A percentile compares a stretch with the other conserved stretches of the same genome.
Evolutionary conservation across 1,140 invertebrate genomes (phyloP).

Genomic region (Zaprionus davidi): DNA sequence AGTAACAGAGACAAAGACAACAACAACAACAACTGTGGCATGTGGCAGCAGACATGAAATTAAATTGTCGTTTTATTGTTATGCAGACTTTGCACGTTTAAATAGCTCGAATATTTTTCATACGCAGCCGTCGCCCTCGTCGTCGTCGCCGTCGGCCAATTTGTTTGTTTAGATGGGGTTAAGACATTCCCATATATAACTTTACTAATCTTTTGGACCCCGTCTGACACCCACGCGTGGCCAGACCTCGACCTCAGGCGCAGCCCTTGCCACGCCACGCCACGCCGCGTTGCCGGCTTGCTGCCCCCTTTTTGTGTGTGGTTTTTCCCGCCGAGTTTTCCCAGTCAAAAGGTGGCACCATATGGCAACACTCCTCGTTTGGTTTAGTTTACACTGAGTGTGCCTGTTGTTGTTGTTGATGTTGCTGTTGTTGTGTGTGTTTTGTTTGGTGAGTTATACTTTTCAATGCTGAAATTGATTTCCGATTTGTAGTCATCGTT

Average conservation of each 20-base stretch:
- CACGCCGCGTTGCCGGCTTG: not conserved
- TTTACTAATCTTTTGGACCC: conserved; percentile 63
- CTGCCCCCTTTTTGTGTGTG: conserved; percentile 22
- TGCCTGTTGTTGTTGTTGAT: conserved; percentile 31
- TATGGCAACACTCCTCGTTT: conserved; percentile 61
- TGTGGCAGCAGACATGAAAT: conserved; percentile 65
- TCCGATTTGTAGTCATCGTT: conserved; percentile 66
- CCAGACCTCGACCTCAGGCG: conserved; percentile 43
- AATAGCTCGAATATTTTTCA: conserved; percentile 76
- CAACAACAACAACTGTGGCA: conserved; percentile 35
- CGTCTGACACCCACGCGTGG: conserved; percentile 50
- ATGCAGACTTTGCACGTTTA: conserved; percentile 61
- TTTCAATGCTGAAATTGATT: conserved; percentile 78
- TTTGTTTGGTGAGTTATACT: conserved; percentile 66
- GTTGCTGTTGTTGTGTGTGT: conserved; percentile 18
- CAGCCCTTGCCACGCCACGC: conserved; percentile 21
- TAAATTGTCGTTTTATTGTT: conserved; percentile 82
- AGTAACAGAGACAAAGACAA: not conserved
- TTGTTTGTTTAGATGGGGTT: conserved; percentile 81
- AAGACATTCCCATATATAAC: conserved; percentile 81
- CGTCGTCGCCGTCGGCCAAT: conserved; percentile 61
- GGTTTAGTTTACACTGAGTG: conserved; percentile 41
- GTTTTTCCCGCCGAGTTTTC: conserved; percentile 44
- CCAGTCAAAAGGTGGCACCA: conserved; percentile 72
- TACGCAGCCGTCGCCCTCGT: conserved; percentile 49